phyloP scores from a whole-genome alignment of 2,888 invertebrate genomes.

The Morinoia aosen region DNA sequence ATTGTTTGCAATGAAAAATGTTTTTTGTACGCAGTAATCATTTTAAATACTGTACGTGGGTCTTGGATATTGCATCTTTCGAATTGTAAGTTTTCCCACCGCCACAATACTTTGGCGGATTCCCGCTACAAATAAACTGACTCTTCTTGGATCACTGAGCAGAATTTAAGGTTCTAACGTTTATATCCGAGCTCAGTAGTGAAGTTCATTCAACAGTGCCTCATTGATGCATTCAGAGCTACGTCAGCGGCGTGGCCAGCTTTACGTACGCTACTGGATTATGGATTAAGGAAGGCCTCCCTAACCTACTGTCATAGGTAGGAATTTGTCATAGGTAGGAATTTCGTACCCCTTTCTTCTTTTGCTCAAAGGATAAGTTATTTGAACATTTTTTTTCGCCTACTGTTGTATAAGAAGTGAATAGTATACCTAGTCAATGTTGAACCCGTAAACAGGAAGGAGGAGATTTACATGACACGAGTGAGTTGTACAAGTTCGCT shows the following conservation, averaged over 20 bases:
- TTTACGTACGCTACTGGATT: background rate
- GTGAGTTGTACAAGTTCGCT: no score
- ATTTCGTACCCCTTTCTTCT: no score
- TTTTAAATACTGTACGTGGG: background rate
- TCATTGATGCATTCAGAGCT: background rate
- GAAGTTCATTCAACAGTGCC: no score
- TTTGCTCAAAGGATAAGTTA: no score
- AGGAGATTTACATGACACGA: no score
- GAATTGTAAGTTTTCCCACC: background rate
- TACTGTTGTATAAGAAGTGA: no score
- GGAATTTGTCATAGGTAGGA: no score
- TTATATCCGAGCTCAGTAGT: background rate
- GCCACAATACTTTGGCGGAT: background rate
- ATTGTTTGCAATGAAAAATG: background rate
- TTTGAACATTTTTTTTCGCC: no score
- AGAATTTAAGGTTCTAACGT: background rate
- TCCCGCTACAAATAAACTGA: background rate
- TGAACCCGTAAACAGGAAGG: no score
- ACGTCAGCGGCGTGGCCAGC: background rate
- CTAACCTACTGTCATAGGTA: no score
- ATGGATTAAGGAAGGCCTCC: no score
- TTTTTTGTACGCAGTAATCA: background rate
- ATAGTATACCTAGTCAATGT: no score
- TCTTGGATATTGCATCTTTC: background rate
- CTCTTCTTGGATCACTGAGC: background rate